Conservation (phyloP, 2,888 invertebrate species). For the Agonopterix arenella region DNA sequence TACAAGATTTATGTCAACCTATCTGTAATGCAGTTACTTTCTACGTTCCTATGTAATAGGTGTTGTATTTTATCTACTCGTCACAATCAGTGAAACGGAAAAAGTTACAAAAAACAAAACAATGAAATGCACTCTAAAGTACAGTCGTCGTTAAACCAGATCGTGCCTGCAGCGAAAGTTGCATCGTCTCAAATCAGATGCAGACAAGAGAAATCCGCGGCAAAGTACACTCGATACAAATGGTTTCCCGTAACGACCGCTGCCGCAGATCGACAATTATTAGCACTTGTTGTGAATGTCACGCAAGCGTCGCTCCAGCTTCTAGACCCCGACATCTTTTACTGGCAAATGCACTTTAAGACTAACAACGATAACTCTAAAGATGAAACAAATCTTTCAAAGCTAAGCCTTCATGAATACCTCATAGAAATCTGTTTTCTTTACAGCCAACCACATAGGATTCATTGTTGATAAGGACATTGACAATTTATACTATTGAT, state of each 20-base stretch:
- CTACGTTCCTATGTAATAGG: no score
- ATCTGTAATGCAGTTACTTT: background rate
- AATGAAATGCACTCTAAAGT: slow-evolving; percentile 18
- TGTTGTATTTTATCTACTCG: background rate
- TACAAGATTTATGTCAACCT: slow-evolving; percentile 1
- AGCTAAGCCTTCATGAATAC: no score
- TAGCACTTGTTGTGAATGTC: slow-evolving; percentile 62
- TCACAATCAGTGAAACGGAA: background rate
- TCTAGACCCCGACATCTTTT: no score
- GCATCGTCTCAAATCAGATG: slow-evolving; percentile 59
- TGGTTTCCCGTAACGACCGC: slow-evolving; percentile 46
- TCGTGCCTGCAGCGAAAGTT: slow-evolving; percentile 62
- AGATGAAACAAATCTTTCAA: no score
- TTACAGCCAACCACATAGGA: no score
- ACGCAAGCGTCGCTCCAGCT: slow-evolving; percentile 35
- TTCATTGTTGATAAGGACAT: no score
- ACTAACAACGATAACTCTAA: no score
- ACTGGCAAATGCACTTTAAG: no score
- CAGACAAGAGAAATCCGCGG: slow-evolving; percentile 50
- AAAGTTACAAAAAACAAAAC: slow-evolving; percentile 8
- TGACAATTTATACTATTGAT: no score
- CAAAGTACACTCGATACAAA: slow-evolving; percentile 50
- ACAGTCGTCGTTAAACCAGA: slow-evolving; percentile 40
- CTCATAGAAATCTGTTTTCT: no score
- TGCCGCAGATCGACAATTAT: slow-evolving; percentile 41